phyloP scores from a whole-genome alignment of 2,113 vertebrate genomes.

The Maccullochella peelii region DNA sequence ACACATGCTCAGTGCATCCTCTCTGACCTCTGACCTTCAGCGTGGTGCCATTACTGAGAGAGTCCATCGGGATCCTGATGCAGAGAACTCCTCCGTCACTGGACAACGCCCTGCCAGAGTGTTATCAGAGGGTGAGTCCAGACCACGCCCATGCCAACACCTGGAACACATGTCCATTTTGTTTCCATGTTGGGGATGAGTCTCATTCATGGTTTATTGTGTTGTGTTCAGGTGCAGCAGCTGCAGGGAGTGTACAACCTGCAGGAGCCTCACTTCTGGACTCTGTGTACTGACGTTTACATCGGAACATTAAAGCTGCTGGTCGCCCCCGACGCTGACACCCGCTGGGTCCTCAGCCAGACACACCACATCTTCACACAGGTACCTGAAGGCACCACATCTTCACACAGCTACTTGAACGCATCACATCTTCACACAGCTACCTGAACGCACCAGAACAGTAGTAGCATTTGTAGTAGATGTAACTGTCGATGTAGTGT shows the following conservation, averaged over 20 bases:
- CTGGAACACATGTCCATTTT: background rate
- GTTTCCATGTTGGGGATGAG: background rate
- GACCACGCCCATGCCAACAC: background rate
- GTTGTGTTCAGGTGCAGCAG: conserved; percentile 92
- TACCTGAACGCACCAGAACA: background rate
- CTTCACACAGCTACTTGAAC: conserved; percentile 76
- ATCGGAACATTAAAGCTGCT: conserved; percentile 95
- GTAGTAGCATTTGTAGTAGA: background rate
- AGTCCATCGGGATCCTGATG: conserved; percentile 98
- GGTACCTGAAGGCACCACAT: conserved; percentile 81
- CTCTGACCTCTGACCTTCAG: conserved; percentile 76
- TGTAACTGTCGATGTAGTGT: no score
- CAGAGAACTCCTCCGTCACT: conserved; percentile 93
- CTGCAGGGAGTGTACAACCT: conserved; percentile 97
- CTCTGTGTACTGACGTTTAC: conserved; percentile 95
- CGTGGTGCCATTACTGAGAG: conserved; percentile 94
- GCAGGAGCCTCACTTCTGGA: conserved; percentile 99
- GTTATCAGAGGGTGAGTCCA: conserved; percentile 94
- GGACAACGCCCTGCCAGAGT: conserved; percentile 91
- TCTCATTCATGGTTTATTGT: conserved; percentile 9
- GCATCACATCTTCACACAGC: background rate
- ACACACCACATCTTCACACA: conserved; percentile 99
- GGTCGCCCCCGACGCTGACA: conserved; percentile 94
- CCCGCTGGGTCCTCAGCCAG: conserved; percentile 97
- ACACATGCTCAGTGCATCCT: background rate